phyloP scores from a whole-genome alignment of 1,140 invertebrate species.

The Nephotettix cincticeps region DNA sequence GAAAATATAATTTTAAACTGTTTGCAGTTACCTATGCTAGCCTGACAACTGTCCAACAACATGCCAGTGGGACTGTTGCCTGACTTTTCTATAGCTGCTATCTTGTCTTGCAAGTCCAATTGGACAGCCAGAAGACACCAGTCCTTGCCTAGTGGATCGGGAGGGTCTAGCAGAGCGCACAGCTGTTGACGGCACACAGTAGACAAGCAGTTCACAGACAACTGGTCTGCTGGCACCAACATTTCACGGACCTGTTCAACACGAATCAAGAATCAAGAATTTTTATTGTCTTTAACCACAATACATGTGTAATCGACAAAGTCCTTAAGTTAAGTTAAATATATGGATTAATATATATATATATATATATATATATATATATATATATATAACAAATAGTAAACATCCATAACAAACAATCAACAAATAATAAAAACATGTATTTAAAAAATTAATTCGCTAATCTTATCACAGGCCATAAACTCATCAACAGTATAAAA shows the following conservation, averaged over 20 bases:
- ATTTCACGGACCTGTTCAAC: conserved; percentile 48
- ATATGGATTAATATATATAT: too few relatives aligned
- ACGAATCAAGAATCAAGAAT: too few relatives aligned
- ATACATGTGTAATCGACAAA: too few relatives aligned
- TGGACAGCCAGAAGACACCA: conserved; percentile 80
- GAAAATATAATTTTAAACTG: background rate
- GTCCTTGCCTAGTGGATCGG: conserved; percentile 75
- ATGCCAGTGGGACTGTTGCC: conserved; percentile 34
- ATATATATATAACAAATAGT: too few relatives aligned
- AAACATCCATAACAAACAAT: too few relatives aligned
- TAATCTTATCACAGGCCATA: too few relatives aligned
- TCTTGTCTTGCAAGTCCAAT: conserved; percentile 52
- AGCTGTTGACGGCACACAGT: conserved; percentile 54
- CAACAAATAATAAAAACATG: too few relatives aligned
- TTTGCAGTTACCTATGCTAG: conserved; percentile 27
- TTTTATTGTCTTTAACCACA: too few relatives aligned
- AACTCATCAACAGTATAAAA: too few relatives aligned
- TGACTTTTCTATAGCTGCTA: conserved; percentile 34
- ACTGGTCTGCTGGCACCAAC: conserved; percentile 23
- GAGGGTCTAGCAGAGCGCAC: conserved; percentile 69
- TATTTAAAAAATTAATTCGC: too few relatives aligned
- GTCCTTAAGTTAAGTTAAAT: too few relatives aligned
- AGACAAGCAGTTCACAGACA: conserved; percentile 45
- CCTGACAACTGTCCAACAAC: conserved; percentile 27
- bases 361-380: too few relatives aligned